Conservation (phyloP, 1,140 invertebrate genomes). For the Scaptomyza montana region DNA sequence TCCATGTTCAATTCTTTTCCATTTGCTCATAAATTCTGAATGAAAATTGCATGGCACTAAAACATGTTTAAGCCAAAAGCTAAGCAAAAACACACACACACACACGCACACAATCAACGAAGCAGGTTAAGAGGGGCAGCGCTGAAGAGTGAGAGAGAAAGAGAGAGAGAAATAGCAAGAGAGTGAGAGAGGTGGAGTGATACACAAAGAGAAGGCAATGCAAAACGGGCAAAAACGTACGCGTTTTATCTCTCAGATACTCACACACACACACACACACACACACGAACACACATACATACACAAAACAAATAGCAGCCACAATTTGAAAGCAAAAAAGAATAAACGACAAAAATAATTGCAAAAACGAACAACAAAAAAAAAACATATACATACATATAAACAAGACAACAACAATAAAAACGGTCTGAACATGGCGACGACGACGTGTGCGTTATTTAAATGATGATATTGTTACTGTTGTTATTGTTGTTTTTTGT, state of each 20-base stretch:
- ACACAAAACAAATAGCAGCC: slow-evolving; percentile 57
- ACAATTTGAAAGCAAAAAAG: slow-evolving; percentile 64
- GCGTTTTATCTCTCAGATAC: slow-evolving; percentile 70
- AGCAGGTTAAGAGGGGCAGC: slow-evolving; percentile 10
- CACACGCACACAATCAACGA: neutral
- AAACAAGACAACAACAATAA: slow-evolving; percentile 40
- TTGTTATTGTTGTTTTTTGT: slow-evolving; percentile 34
- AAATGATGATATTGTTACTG: slow-evolving; percentile 71
- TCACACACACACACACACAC: slow-evolving; percentile 32
- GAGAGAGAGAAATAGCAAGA: neutral
- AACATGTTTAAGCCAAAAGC: slow-evolving; percentile 47
- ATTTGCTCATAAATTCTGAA: slow-evolving; percentile 74
- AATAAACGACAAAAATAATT: slow-evolving; percentile 67
- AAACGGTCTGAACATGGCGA: slow-evolving; percentile 65
- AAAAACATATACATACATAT: slow-evolving; percentile 51
- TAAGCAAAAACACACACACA: neutral
- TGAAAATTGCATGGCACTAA: slow-evolving; percentile 74
- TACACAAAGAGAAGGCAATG: slow-evolving; percentile 16
- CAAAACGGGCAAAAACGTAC: slow-evolving; percentile 42
- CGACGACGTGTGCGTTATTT: slow-evolving; percentile 73
- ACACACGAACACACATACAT: slow-evolving; percentile 13
- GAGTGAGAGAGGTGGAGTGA: neutral
- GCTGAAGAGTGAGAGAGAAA: slow-evolving; percentile 12
- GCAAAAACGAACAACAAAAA: slow-evolving; percentile 61
- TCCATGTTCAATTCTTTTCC: slow-evolving; percentile 74